Conservation (phyloP, 2,797 vertebrate genomes). For the Meriones psammophilus region DNA sequence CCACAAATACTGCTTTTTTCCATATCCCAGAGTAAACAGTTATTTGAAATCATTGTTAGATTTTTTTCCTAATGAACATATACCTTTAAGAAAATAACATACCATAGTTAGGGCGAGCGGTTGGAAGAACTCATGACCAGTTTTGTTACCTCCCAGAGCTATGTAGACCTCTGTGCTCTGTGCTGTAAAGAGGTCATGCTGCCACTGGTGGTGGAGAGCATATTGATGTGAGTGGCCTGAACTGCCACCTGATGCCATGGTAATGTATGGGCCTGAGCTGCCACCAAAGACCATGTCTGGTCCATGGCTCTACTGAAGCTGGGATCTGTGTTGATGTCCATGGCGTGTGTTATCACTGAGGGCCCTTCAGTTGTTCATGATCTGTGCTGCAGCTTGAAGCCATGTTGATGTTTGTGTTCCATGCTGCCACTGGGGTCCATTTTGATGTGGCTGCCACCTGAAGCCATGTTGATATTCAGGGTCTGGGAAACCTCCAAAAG, state of each 20-base stretch:
- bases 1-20: not conserved
- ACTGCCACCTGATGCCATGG: not conserved
- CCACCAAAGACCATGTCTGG: not conserved
- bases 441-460: not conserved
- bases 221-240: not conserved
- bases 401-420: not conserved
- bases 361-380: not conserved
- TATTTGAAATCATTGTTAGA: slow-evolving; percentile 50
- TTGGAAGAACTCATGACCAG: not conserved
- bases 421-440: not conserved
- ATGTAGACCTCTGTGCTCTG: not conserved
- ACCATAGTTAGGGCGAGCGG: not conserved
- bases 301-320: not conserved
- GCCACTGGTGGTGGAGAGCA: not conserved
- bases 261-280: not conserved
- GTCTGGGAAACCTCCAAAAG: not conserved
- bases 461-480: not conserved
- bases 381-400: not conserved
- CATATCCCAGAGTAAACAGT: slow-evolving; percentile 1
- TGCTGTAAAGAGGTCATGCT: not conserved
- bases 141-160: not conserved
- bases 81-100: slow-evolving; percentile 17
- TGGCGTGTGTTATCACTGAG: not conserved
- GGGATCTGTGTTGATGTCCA: not conserved
- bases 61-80: not conserved